Conservation (phyloP, 2,113 vertebrate species). For the Pangasianodon hypophthalmus region DNA sequence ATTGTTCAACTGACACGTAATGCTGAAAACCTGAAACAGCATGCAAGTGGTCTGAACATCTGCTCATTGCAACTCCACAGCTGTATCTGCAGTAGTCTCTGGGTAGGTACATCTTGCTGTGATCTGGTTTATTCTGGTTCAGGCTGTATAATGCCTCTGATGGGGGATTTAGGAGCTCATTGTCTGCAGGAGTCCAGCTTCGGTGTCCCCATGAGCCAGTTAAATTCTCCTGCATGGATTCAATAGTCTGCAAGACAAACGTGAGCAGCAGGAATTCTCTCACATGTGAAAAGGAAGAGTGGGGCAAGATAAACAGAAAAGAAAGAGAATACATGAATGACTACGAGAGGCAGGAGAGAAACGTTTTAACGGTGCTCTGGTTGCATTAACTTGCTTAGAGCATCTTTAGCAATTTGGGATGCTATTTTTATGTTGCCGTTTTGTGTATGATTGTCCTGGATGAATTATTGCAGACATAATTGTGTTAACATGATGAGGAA, state of each 20-base stretch:
- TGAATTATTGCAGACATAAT: conserved; percentile 14
- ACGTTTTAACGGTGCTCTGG: conserved; percentile 3
- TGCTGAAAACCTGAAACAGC: neutral
- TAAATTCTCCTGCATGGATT: conserved; percentile 44
- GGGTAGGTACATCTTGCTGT: neutral
- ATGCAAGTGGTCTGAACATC: neutral
- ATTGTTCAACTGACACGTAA: neutral
- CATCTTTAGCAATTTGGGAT: conserved; percentile 21
- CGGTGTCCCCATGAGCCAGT: conserved; percentile 35
- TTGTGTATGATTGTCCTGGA: neutral
- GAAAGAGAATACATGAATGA: conserved; percentile 39
- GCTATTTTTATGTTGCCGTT: conserved; percentile 50
- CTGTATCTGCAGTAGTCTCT: neutral
- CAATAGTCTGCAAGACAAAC: conserved; percentile 38
- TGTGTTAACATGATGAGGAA: neutral
- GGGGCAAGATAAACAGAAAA: neutral
- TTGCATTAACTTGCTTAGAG: conserved; percentile 12
- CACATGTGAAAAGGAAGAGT: conserved; percentile 39
- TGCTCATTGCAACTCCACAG: neutral
- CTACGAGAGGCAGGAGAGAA: conserved; percentile 36
- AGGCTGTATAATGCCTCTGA: conserved; percentile 12
- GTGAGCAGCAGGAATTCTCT: conserved; percentile 37
- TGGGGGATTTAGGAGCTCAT: conserved; percentile 43
- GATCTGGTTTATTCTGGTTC: conserved; percentile 7
- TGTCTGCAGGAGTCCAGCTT: conserved; percentile 30